phyloP scores from a whole-genome alignment of 2,113 vertebrate species.

The Brachyhypopomus gauderio region DNA sequence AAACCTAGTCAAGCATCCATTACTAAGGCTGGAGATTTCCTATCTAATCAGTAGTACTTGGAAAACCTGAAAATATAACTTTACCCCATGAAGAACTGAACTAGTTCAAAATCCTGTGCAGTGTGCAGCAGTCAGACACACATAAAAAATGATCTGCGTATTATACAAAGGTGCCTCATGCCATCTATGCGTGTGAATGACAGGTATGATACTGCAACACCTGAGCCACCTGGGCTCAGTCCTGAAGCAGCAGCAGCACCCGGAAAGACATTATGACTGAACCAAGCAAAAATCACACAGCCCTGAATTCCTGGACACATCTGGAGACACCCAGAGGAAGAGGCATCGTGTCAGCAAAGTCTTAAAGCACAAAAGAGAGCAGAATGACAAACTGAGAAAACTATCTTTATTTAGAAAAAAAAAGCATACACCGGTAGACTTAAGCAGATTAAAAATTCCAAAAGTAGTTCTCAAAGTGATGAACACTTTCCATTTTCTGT shows the following conservation, averaged over 20 bases:
- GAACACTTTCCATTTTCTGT: slow-evolving; percentile 75
- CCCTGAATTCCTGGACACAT: background rate
- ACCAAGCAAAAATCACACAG: background rate
- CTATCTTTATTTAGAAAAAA: slow-evolving; percentile 91
- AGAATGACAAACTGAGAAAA: slow-evolving; percentile 92
- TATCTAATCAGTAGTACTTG: background rate
- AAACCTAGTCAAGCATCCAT: slow-evolving; percentile 7
- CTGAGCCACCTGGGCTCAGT: background rate
- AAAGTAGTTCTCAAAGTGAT: slow-evolving; percentile 88
- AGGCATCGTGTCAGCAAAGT: background rate
- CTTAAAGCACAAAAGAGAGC: slow-evolving; percentile 4
- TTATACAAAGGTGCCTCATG: no score
- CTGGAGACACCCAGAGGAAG: background rate
- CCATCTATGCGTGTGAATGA: no score
- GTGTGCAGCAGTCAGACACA: background rate
- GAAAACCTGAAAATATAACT: background rate
- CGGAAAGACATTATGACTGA: background rate
- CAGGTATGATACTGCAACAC: background rate
- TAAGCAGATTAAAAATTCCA: slow-evolving; percentile 97
- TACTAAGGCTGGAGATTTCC: background rate
- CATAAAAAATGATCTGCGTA: no score
- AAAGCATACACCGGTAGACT: slow-evolving; percentile 97
- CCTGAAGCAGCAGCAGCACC: background rate
- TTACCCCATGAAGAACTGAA: background rate
- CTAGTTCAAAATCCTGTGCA: background rate